Percentiles rank a stretch among this genome's conserved stretches.
These are phyloP conservation scores for Serripes groenlandicus DNA, from an alignment of 2,888 invertebrate genomes.

Conservation along the genomic window DNA sequence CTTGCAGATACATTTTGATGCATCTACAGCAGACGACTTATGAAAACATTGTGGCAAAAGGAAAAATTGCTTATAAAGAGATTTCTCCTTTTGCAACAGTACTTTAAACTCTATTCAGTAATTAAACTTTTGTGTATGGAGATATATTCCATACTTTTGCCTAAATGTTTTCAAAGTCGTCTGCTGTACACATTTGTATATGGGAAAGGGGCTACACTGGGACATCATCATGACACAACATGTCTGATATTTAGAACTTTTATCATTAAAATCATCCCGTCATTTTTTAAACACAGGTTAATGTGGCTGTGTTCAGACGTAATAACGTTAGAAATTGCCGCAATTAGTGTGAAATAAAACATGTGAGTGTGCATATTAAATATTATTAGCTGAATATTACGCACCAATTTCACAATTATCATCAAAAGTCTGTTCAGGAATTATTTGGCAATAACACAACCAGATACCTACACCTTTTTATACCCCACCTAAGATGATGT, in stretches of 20 bases:
- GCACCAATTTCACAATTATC: conserved; percentile 58
- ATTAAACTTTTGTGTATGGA: too few relatives aligned
- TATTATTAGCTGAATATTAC: conserved; percentile 57
- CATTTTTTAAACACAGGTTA: neutral
- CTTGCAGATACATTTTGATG: too few relatives aligned
- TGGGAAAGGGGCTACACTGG: too few relatives aligned
- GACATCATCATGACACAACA: too few relatives aligned
- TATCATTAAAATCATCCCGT: conserved; percentile 2
- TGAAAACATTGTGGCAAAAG: neutral
- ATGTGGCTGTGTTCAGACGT: conserved; percentile 15
- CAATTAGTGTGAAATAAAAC: conserved; percentile 56
- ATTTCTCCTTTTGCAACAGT: neutral
- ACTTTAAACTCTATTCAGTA: neutral
- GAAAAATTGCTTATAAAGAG: neutral
- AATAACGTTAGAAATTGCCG: conserved; percentile 12
- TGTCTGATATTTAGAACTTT: neutral
- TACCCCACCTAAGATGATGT: neutral
- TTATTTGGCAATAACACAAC: conserved; percentile 57
- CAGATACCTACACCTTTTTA: conserved; percentile 16
- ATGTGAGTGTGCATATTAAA: conserved; percentile 53
- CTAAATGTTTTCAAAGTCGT: neutral
- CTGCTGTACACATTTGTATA: too few relatives aligned
- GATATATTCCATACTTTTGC: neutral
- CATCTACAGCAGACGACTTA: too few relatives aligned
- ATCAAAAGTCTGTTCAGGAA: conserved; percentile 52